A percentile compares a stretch with the other conserved stretches of the same genome.
phyloP scores from a whole-genome alignment of 2,113 vertebrate species.

The Rhinolophus sinicus region DNA sequence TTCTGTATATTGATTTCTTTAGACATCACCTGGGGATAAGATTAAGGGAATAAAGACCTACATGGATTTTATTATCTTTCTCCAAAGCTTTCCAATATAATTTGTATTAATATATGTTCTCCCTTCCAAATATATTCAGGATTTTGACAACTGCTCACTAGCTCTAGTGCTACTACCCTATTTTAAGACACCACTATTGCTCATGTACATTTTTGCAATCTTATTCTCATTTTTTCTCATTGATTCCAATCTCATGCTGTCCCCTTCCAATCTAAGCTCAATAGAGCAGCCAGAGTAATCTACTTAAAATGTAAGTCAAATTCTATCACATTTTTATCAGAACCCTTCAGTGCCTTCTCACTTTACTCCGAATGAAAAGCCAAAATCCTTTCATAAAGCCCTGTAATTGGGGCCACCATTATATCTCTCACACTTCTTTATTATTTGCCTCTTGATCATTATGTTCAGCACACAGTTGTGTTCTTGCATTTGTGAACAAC shows the following conservation, averaged over 20 bases:
- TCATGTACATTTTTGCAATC: neutral
- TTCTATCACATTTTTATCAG: neutral
- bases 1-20: neutral
- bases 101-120: neutral
- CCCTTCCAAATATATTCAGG: conserved; percentile 1
- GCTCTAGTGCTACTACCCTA: neutral
- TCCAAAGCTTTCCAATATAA: neutral
- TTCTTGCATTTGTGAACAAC: neutral
- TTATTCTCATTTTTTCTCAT: neutral
- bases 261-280: neutral
- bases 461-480: neutral
- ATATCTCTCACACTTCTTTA: neutral
- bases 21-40: neutral
- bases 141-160: neutral
- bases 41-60: neutral
- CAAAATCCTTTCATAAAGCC: neutral
- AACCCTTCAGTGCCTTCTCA: neutral
- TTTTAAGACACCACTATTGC: neutral
- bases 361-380: neutral
- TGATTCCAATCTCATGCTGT: neutral
- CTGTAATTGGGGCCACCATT: neutral
- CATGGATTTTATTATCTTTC: neutral
- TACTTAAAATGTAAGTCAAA: neutral
- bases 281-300: neutral
- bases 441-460: neutral